Conservation (phyloP, 1,140 invertebrate species). For the Tigriopus japonicus region DNA sequence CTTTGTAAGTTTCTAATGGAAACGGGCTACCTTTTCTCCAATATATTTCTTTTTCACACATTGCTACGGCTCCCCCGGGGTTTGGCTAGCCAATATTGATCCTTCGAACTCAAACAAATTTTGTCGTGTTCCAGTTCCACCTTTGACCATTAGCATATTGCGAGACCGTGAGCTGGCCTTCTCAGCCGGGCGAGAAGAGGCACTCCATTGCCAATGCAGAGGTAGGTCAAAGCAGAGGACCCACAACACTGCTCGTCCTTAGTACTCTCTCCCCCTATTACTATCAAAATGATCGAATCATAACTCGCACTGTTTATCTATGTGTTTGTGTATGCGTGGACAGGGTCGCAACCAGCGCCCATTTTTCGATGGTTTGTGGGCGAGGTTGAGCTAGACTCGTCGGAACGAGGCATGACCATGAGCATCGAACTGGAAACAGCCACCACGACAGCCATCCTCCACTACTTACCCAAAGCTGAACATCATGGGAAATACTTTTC, state of each 20-base stretch:
- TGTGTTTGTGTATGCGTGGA: not conserved
- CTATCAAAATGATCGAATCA: no score
- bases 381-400: not conserved
- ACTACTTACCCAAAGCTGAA: not conserved
- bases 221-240: no score
- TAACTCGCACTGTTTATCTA: no score
- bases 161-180: not conserved
- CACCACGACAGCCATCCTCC: not conserved
- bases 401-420: not conserved
- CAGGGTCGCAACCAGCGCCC: not conserved
- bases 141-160: not conserved
- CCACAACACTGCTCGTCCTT: no score
- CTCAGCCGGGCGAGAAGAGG: not conserved
- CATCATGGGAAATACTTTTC: not conserved
- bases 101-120: not conserved
- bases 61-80: no score
- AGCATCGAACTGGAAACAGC: not conserved
- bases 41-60: no score
- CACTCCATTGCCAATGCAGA: not conserved
- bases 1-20: not conserved
- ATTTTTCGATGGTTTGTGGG: conserved; percentile 10
- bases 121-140: not conserved
- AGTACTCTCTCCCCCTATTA: no score
- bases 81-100: no score
- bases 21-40: no score